phyloP scores from a whole-genome alignment of 2,888 invertebrate species.

The Glaucopsyche alexis region DNA sequence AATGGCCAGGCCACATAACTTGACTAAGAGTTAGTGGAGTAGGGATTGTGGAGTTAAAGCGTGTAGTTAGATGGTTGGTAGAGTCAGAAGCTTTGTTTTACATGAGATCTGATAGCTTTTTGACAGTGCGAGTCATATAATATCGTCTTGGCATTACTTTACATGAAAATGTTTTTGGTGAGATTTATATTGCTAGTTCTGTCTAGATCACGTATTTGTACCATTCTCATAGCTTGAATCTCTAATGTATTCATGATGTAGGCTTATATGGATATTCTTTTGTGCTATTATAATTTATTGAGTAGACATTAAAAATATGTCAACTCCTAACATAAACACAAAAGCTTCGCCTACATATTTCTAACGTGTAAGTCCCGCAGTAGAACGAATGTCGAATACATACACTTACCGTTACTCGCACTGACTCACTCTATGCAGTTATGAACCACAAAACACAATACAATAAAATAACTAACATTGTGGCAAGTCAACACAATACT shows the following conservation, averaged over 20 bases:
- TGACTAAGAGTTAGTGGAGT: too few relatives aligned
- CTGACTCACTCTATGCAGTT: conserved; percentile 26
- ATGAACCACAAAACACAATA: conserved; percentile 1
- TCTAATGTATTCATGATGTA: background rate
- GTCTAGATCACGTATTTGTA: background rate
- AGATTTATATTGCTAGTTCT: background rate
- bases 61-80: too few relatives aligned
- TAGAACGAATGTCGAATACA: background rate
- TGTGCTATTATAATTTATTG: background rate
- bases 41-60: too few relatives aligned
- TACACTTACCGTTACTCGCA: conserved; percentile 22
- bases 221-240: too few relatives aligned
- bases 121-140: too few relatives aligned
- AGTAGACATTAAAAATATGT: conserved; percentile 26
- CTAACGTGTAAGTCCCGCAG: conserved; percentile 11
- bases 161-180: too few relatives aligned
- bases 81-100: too few relatives aligned
- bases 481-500: background rate
- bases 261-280: background rate
- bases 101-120: too few relatives aligned
- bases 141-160: too few relatives aligned
- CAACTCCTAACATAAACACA: conserved; percentile 28
- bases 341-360: conserved; percentile 29
- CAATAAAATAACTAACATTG: background rate
- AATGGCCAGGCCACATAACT: too few relatives aligned